These are phyloP conservation scores for Tenthredo distinguenda DNA, from an alignment of 2,888 invertebrate species.

Conservation along the genomic window DNA sequence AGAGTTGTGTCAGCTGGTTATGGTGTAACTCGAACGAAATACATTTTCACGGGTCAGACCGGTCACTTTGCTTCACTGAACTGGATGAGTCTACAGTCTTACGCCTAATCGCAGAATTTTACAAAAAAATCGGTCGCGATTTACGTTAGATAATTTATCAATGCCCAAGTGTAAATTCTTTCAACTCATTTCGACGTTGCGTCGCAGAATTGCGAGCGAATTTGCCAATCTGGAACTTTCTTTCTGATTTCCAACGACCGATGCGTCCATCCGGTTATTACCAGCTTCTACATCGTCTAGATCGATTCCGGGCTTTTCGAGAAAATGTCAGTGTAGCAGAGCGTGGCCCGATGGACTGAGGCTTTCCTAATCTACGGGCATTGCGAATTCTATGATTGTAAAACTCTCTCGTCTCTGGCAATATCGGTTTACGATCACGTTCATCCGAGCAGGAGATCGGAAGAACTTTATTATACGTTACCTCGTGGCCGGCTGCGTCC, in stretches of 20 bases:
- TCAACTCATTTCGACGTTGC: neutral
- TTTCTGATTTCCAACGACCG: neutral
- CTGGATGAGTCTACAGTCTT: neutral
- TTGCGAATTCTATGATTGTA: neutral
- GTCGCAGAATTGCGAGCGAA: neutral
- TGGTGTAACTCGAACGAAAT: constrained; percentile 32
- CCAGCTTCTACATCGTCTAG: neutral
- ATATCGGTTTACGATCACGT: constrained; percentile 58
- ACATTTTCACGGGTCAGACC: constrained; percentile 38
- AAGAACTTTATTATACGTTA: constrained; percentile 58
- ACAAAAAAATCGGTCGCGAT: neutral
- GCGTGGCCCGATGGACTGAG: neutral
- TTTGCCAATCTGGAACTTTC: neutral
- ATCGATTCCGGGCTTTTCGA: neutral
- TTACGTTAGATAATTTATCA: neutral
- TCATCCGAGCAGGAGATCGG: neutral
- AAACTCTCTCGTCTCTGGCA: constrained; percentile 56
- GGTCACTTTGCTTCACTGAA: constrained; percentile 26
- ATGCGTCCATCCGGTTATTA: neutral
- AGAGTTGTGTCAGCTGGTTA: constrained; percentile 19
- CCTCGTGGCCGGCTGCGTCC: constrained; percentile 68
- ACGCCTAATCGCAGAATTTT: neutral
- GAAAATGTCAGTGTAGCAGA: neutral
- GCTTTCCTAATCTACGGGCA: neutral
- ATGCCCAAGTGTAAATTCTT: neutral